Conservation (phyloP, 1,140 invertebrate genomes). For the Caenorhabditis inopinata region DNA sequence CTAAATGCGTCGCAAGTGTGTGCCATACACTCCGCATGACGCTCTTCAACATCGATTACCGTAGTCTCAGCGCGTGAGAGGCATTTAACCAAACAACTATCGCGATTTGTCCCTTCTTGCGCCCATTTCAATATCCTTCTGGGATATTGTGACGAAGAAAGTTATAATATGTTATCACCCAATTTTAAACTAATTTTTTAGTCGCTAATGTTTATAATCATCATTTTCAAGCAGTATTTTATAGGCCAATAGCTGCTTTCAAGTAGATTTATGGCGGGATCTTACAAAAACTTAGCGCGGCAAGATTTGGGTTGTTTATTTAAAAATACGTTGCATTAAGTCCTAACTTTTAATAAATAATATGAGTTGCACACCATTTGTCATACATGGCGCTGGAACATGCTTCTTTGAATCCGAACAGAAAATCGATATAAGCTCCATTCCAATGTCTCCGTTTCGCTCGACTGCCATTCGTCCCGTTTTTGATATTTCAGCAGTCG, state of each 20-base stretch:
- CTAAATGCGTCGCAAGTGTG: background rate
- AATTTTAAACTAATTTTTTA: background rate
- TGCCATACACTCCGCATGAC: conserved; percentile 22
- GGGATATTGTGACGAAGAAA: background rate
- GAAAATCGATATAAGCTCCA: conserved; percentile 15
- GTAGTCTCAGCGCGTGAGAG: conserved; percentile 18
- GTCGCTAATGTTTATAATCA: background rate
- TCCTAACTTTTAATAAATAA: background rate
- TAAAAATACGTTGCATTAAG: too few species aligned
- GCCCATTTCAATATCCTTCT: background rate
- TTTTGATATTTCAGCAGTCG: too few species aligned
- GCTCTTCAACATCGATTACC: background rate
- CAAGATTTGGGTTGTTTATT: too few species aligned
- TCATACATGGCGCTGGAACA: too few species aligned
- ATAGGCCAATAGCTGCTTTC: background rate
- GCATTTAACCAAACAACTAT: background rate
- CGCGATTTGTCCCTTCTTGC: background rate
- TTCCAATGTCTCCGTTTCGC: background rate
- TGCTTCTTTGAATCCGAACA: background rate
- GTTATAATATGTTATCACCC: background rate
- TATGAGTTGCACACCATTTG: background rate
- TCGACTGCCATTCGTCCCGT: background rate
- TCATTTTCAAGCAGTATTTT: too few species aligned
- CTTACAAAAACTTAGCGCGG: too few species aligned
- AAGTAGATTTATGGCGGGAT: too few species aligned